Evolutionary conservation across 2,797 vertebrate species (phyloP), one percentile per base, ranked within the genome.

Genomic region (Chloroceryle inda): DNA sequence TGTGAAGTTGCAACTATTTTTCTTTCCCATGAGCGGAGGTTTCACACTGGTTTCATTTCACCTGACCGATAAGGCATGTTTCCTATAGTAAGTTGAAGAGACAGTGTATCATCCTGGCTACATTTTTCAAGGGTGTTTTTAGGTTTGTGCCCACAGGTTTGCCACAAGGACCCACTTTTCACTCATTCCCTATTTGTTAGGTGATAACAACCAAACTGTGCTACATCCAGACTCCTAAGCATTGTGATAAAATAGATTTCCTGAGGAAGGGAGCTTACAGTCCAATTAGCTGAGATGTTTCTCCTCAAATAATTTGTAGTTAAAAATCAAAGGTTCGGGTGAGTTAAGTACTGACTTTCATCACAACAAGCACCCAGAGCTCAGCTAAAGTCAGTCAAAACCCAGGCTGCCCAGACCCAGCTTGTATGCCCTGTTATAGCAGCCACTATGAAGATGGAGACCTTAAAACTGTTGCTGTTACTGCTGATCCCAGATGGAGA

Each of bases 321-420:
- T 63, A n/a, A 0, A 3, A 44, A 69, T 87, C 0, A 2, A 79
- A 85, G 26, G 38, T 3, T 88, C 29, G 47, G 62, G 59, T 13
- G 21, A 69, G 68, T 67, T 87, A 93, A 91, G 52, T 40, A 22
- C 55, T 69, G 55, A 14, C 50, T 95, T 93, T 89, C 49, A 56
- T 53, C 78, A 77, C 58, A 63, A 52, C 0, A 1, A 91, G 49
- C 37, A 55, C n/a, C 20, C 17, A 47, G 56, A 68, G 42, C 86
- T 87, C 84, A 80, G 31, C 31, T 96, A 38, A 87, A 93, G 44
- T 80, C 67, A 77, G 49, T 37, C 81, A 87, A 85, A 94, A 56
- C 81, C 68, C 33, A 79, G 61, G 44, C 42, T 92, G 64, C 84
- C 33, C 56, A 77, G 53, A n/a, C 31, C 49, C 56, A 85, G 66